Evolutionary conservation across 2,797 vertebrate species (phyloP), one percentile per base, ranked within the genome.

Genomic region (Pseudotriccus pelzelni): DNA sequence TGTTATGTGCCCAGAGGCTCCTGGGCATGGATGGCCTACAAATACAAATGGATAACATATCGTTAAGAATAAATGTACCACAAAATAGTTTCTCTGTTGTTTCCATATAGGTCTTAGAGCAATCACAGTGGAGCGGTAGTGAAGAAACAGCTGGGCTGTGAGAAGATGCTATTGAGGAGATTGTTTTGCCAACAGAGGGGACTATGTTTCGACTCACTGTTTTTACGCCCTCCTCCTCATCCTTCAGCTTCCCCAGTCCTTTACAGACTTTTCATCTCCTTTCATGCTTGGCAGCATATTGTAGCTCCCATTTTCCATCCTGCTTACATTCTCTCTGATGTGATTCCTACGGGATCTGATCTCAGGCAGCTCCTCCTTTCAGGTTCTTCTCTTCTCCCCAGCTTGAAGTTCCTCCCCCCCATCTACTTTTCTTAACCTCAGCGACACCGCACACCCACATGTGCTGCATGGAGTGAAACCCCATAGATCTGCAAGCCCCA

Each of bases 21-120:
- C 70, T 95, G 96, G 93, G 94, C 89, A 92, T 39, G 84, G 75
- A 78, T 95, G 97, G 81, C 93, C 95, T 96, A 96, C 79, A 96
- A 97, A 96, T 96, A 96, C 77, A 79, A 97, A 95, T 56, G 91
- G 73, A 82, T 94, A 92, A 85, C 66, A 66, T 73, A 87, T 87
- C 91, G 75, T 75, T 91, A 91, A 67, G 87, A 94, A 84, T 62
- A 94, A 95, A 94, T 56, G 36, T 78, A 59, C 55, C 43, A 67
- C 64, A 75, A 78, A 85, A 90, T 59, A 81, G 52, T 93, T 97
- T 86, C 3, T 1, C 25, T 76, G 53, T 25, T 93, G 94, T 90
- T 90, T 80, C 23, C 30, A 30, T 81, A 36, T 19, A 55, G 15
- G 7, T 83, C 28, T 78, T 78, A 68, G 27, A 80, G 27, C 34